Percentiles rank a stretch among this genome's conserved stretches.
phyloP scores from a whole-genome alignment of 2,888 invertebrate genomes.

The Spisula solida region DNA sequence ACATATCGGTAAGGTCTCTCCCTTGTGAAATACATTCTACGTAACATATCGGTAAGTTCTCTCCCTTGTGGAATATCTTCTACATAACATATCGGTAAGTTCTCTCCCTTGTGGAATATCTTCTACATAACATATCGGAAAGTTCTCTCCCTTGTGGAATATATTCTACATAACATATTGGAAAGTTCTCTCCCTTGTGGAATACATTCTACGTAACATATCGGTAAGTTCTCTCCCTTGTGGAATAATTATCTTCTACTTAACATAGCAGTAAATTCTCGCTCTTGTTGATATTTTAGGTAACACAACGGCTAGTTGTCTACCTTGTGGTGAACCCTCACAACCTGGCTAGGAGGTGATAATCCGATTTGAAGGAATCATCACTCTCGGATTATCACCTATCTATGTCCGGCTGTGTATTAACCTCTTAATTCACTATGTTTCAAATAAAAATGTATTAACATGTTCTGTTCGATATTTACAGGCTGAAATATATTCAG shows the following conservation, averaged over 20 bases:
- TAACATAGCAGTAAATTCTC: too few species aligned
- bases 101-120: not conserved
- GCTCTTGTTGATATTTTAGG: too few species aligned
- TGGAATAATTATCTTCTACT: not conserved
- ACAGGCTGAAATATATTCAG: constrained; percentile 88
- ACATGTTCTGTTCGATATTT: constrained; percentile 11
- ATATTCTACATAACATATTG: constrained; percentile 79
- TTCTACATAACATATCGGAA: too few species aligned
- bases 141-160: constrained; percentile 76
- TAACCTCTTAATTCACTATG: constrained; percentile 36
- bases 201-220: constrained; percentile 80
- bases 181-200: constrained; percentile 77
- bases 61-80: constrained; percentile 78
- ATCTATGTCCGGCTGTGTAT: too few species aligned
- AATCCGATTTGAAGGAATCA: too few species aligned
- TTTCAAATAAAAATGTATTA: too few species aligned
- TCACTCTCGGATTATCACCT: too few species aligned
- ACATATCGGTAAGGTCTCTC: constrained; percentile 77
- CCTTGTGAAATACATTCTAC: not conserved
- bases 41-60: constrained; percentile 74
- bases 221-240: constrained; percentile 73
- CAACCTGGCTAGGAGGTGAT: too few species aligned
- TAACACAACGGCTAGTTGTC: too few species aligned
- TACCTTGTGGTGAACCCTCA: constrained; percentile 18
- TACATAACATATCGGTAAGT: constrained; percentile 81